Evolutionary conservation across 1,140 invertebrate genomes (phyloP).

Genomic region (Brachionus rotundiformis): DNA sequence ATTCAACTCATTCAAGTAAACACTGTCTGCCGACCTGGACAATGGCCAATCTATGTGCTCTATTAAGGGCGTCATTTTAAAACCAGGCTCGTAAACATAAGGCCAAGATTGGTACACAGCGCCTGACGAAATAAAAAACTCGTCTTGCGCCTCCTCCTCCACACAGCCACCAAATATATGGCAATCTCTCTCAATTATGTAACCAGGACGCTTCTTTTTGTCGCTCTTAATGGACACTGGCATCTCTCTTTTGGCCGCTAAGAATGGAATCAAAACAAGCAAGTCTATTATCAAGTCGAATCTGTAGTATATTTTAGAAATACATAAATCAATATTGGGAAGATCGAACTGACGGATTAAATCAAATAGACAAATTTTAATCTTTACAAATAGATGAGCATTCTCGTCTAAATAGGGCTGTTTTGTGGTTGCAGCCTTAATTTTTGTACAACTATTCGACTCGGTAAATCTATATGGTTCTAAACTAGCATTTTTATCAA

Average conservation of each 20-base stretch:
- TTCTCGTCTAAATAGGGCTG: not conserved
- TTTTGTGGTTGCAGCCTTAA: not conserved
- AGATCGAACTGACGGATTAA: not conserved
- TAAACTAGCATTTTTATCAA: not conserved
- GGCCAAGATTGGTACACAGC: slow-evolving; percentile 50
- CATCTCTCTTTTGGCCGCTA: not conserved
- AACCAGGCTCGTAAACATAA: slow-evolving; percentile 42
- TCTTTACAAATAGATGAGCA: not conserved
- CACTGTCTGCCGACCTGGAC: slow-evolving; percentile 15
- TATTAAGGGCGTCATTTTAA: not conserved
- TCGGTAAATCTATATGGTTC: not conserved
- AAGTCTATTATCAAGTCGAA: not conserved
- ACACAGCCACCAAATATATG: slow-evolving; percentile 45
- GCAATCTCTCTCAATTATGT: slow-evolving; percentile 47
- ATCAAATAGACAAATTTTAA: not conserved
- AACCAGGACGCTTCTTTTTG: not conserved
- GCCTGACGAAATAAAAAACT: slow-evolving; percentile 45
- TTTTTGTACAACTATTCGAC: not conserved
- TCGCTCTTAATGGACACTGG: not conserved
- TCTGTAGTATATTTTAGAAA: slow-evolving; percentile 14
- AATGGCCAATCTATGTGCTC: slow-evolving; percentile 7
- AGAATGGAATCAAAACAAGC: not conserved
- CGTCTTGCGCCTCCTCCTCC: slow-evolving; percentile 45
- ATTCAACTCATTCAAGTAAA: not conserved
- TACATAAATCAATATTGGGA: not conserved